phyloP scores from a whole-genome alignment of 1,140 invertebrate species.

The Hycleus cichorii region DNA sequence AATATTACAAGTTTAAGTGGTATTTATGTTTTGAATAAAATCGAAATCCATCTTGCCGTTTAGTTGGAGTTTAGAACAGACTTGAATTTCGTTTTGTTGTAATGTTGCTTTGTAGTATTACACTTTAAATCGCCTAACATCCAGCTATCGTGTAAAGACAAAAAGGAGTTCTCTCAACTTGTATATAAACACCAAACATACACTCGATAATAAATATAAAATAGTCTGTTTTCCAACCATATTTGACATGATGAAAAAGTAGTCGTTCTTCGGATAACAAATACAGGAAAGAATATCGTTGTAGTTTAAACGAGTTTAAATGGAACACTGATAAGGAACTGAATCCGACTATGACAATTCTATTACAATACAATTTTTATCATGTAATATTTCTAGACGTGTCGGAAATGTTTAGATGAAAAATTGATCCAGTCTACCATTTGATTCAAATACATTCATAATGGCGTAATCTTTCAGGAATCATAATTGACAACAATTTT shows the following conservation, averaged over 20 bases:
- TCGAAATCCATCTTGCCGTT: too few relatives aligned
- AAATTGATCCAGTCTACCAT: conserved; percentile 7
- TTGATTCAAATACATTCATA: too few relatives aligned
- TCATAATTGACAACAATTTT: too few relatives aligned
- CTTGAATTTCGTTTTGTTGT: too few relatives aligned
- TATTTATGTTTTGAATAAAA: too few relatives aligned
- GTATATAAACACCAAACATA: conserved; percentile 8
- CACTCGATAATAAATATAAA: conserved; percentile 10
- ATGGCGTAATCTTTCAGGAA: too few relatives aligned
- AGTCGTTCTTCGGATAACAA: neutral
- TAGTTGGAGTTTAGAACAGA: too few relatives aligned
- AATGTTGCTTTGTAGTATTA: too few relatives aligned
- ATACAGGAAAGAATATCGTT: too few relatives aligned
- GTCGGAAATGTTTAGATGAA: conserved; percentile 8
- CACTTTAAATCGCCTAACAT: too few relatives aligned
- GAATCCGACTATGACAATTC: conserved; percentile 3
- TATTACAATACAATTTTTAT: conserved; percentile 13
- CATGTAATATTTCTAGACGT: conserved; percentile 14
- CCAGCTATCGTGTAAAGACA: neutral
- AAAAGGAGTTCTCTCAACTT: conserved; percentile 6
- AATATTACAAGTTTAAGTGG: too few relatives aligned
- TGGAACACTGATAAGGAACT: conserved; percentile 11
- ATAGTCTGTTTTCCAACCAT: neutral
- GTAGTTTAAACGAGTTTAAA: conserved; percentile 10
- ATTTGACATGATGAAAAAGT: conserved; percentile 13